Conservation (phyloP, 2,888 invertebrate genomes). For the Melangyna quadrimaculata region DNA sequence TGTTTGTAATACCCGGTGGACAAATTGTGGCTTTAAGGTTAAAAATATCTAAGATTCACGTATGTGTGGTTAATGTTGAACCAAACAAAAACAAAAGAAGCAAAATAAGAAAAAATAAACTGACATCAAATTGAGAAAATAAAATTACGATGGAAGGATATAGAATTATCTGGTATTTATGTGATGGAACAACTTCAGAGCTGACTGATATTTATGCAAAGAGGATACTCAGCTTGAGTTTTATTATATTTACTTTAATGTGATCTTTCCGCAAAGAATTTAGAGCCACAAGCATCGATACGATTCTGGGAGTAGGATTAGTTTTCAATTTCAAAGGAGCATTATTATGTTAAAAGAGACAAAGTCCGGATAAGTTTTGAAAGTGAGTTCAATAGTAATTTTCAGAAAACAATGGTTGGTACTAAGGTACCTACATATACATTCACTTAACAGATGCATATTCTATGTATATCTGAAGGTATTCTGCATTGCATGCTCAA, state of each 20-base stretch:
- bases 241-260: neutral
- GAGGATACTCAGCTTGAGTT: conserved; percentile 2
- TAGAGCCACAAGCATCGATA: conserved; percentile 21
- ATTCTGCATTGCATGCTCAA: neutral
- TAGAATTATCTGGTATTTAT: conserved; percentile 61
- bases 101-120: neutral
- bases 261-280: neutral
- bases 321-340: conserved; percentile 44
- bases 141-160: conserved; percentile 53
- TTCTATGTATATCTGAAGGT: neutral
- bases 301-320: conserved; percentile 35
- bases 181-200: conserved; percentile 48
- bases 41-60: conserved; percentile 35
- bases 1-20: conserved; percentile 41
- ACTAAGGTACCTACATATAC: too few relatives aligned
- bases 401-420: neutral
- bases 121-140: neutral
- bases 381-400: neutral
- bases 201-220: conserved; percentile 30
- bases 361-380: neutral
- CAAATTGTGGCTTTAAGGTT: conserved; percentile 50
- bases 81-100: neutral
- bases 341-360: neutral
- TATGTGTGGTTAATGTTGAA: conserved; percentile 21
- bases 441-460: too few relatives aligned